Conservation (phyloP, 2,797 vertebrate genomes). For the Scolopax bukidnonensis region DNA sequence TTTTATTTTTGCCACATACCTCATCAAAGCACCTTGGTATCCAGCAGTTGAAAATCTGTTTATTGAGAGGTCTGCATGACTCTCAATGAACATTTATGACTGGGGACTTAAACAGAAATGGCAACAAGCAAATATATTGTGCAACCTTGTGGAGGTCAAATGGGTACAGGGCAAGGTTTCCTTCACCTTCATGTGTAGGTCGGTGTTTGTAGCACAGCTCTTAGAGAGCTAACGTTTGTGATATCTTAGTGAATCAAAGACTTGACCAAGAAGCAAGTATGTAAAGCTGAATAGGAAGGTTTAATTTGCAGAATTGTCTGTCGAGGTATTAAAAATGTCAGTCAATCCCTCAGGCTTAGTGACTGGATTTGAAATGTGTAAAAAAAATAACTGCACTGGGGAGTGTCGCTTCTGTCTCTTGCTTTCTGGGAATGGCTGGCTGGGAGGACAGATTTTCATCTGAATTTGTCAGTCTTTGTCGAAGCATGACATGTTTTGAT, state of each 20-base stretch:
- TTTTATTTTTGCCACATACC: not conserved
- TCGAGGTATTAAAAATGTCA: slow-evolving; percentile 32
- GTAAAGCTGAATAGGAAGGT: slow-evolving; percentile 30
- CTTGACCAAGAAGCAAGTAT: not conserved
- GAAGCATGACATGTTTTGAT: slow-evolving; percentile 52
- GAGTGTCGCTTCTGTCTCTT: slow-evolving; percentile 35
- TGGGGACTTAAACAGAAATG: not conserved
- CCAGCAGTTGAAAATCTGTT: not conserved
- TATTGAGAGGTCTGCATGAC: not conserved
- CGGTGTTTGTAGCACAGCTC: not conserved
- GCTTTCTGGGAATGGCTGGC: slow-evolving; percentile 39
- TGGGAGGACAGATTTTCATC: slow-evolving; percentile 54
- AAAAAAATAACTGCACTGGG: not conserved
- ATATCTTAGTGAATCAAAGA: not conserved
- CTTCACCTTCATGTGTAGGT: not conserved
- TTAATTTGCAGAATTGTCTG: slow-evolving; percentile 1
- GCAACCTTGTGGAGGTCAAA: not conserved
- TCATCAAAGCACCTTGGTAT: not conserved
- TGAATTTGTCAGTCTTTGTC: slow-evolving; percentile 50
- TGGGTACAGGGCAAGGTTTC: not conserved
- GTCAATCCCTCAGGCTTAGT: not conserved
- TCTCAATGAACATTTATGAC: not conserved
- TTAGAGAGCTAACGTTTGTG: not conserved
- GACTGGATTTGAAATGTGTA: not conserved
- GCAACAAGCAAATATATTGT: not conserved